A percentile compares a stretch with the other conserved stretches of the same genome.
Evolutionary conservation across 2,888 invertebrate species (phyloP).

Genomic region (Bellardia bayeri): DNA sequence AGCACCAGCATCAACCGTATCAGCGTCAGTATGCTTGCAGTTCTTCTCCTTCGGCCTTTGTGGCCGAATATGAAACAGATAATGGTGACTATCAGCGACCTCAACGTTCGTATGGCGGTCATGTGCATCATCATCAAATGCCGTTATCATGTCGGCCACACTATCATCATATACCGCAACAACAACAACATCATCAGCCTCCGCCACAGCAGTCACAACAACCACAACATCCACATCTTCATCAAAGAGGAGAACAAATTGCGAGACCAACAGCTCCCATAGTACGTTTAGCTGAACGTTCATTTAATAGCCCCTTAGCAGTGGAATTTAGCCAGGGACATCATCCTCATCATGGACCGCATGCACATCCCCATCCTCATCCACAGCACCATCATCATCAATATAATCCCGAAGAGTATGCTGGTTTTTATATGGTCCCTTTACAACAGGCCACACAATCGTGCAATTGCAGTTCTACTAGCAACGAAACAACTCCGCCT

Average conservation of each 20-base stretch:
- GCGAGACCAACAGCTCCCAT: constrained; percentile 30
- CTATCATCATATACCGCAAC: constrained; percentile 50
- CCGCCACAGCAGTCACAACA: constrained; percentile 6
- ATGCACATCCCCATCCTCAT: constrained; percentile 25
- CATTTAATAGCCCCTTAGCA: constrained; percentile 45
- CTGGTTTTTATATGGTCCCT: constrained; percentile 62
- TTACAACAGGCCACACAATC: constrained; percentile 56
- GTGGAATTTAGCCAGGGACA: constrained; percentile 30
- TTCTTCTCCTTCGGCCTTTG: constrained; percentile 60
- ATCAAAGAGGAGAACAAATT: constrained; percentile 42
- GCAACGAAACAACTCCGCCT: constrained; percentile 49
- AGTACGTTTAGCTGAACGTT: constrained; percentile 51
- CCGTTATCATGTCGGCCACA: constrained; percentile 59
- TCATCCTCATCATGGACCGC: constrained; percentile 51
- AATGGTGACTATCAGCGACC: constrained; percentile 51
- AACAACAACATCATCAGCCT: constrained; percentile 30
- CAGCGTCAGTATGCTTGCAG: constrained; percentile 62
- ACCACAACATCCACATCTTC: constrained; percentile 25
- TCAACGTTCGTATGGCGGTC: constrained; percentile 54
- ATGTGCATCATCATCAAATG: constrained; percentile 65
- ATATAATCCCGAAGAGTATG: constrained; percentile 67
- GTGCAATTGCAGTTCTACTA: constrained; percentile 59
- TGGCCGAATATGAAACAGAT: constrained; percentile 65
- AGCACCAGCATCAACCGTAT: constrained; percentile 68
- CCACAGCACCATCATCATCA: constrained; percentile 62